These are phyloP conservation scores for Hipparchia sbordonii DNA, from an alignment of 2,888 invertebrate genomes.

Conservation along the genomic window DNA sequence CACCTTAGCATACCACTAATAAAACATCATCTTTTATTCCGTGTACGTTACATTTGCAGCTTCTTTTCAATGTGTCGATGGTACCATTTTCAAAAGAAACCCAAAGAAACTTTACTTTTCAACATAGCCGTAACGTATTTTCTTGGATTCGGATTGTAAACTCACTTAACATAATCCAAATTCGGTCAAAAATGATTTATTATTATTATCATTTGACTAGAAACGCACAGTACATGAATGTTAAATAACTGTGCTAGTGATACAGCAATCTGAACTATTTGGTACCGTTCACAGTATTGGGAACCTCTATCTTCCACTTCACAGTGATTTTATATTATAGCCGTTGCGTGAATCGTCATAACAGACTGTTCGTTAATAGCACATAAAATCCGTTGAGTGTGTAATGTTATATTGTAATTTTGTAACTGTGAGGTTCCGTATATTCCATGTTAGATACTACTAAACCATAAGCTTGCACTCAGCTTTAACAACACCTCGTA, in stretches of 20 bases:
- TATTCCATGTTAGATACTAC: background rate
- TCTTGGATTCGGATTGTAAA: too few species aligned
- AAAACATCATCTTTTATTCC: too few species aligned
- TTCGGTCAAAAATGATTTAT: too few species aligned
- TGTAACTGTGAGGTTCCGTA: background rate
- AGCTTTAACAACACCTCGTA: too few species aligned
- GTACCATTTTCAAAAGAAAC: too few species aligned
- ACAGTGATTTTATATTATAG: slow-evolving; percentile 3
- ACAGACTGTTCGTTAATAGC: slow-evolving; percentile 8
- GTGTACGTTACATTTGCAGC: too few species aligned
- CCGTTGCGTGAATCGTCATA: slow-evolving; percentile 12
- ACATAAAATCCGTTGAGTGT: background rate
- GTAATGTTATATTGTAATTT: background rate
- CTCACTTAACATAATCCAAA: too few species aligned
- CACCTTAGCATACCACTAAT: too few species aligned
- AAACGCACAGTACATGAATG: background rate
- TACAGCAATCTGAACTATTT: slow-evolving; percentile 7
- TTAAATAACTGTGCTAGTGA: background rate
- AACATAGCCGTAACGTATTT: too few species aligned
- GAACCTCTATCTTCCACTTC: slow-evolving; percentile 2
- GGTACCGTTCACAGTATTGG: slow-evolving; percentile 1
- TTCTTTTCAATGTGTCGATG: too few species aligned
- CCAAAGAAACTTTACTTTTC: too few species aligned
- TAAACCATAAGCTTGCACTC: too few species aligned
- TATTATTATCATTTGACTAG: background rate